These are phyloP conservation scores for Hedychridium roseum DNA, from an alignment of 2,888 invertebrate species.

Conservation along the genomic window DNA sequence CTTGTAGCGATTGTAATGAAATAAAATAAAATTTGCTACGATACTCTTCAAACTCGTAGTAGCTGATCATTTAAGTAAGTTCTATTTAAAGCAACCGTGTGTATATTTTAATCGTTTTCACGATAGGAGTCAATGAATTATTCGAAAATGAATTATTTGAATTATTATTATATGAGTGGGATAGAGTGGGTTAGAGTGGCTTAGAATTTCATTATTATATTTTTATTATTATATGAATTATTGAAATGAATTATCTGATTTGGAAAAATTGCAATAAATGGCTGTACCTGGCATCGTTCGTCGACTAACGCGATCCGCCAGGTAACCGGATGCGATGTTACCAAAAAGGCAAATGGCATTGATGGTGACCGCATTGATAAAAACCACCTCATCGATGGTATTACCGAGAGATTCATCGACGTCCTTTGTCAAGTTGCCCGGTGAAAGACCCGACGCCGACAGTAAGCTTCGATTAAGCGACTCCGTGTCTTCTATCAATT, in stretches of 20 bases:
- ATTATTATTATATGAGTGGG: no score
- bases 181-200: no score
- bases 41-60: no score
- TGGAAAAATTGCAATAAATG: no score
- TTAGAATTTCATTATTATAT: no score
- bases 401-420: slow-evolving; percentile 62
- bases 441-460: not conserved
- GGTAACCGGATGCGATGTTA: slow-evolving; percentile 72
- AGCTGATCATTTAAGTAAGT: no score
- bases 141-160: not conserved
- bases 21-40: no score
- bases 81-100: not conserved
- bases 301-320: slow-evolving; percentile 61
- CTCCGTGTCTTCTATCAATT: slow-evolving; percentile 48
- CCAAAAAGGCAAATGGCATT: slow-evolving; percentile 73
- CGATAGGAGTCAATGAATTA: not conserved
- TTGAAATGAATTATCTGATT: not conserved
- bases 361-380: slow-evolving; percentile 73
- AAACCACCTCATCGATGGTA: slow-evolving; percentile 70
- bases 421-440: slow-evolving; percentile 4
- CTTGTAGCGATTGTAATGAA: no score
- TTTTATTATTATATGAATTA: not conserved
- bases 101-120: not conserved
- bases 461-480: slow-evolving; percentile 4
- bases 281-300: slow-evolving; percentile 57